Evolutionary conservation across 1,140 invertebrate species (phyloP).

Genomic region (Zaprionus kolodkinae): DNA sequence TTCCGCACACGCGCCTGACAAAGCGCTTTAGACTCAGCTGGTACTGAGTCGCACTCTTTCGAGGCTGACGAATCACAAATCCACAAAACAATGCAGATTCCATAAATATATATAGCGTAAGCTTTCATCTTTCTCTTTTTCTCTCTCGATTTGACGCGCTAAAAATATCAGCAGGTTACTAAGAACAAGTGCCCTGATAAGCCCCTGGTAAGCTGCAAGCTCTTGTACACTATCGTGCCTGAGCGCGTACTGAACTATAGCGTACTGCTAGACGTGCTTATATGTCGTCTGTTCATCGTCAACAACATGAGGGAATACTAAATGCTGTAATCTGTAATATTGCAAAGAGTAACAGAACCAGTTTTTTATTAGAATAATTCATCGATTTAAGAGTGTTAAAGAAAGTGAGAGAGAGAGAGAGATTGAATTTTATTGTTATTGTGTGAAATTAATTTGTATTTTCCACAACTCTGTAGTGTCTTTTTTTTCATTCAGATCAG

Average conservation of each 20-base stretch:
- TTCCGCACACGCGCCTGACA: background rate
- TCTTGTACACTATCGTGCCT: background rate
- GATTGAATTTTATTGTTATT: background rate
- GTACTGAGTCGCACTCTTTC: background rate
- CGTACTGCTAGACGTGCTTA: background rate
- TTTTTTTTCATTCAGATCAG: no score
- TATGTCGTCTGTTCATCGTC: background rate
- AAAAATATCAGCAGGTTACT: background rate
- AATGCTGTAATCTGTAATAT: background rate
- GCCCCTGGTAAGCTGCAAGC: background rate
- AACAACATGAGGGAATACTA: background rate
- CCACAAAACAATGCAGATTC: background rate
- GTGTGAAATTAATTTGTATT: background rate
- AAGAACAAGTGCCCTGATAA: background rate
- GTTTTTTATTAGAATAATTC: background rate
- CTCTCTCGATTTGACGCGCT: background rate
- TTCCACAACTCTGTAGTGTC: no score
- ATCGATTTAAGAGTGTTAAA: no score
- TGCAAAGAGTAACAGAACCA: background rate
- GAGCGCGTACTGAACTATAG: background rate
- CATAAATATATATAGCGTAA: background rate
- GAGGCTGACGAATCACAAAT: background rate
- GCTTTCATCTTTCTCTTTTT: background rate
- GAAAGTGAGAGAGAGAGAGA: no score
- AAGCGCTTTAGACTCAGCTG: background rate